Evolutionary conservation across 2,113 vertebrate genomes (phyloP), one percentile per base, ranked within the genome.

Genomic region (Serranochromis macrocephalus): DNA sequence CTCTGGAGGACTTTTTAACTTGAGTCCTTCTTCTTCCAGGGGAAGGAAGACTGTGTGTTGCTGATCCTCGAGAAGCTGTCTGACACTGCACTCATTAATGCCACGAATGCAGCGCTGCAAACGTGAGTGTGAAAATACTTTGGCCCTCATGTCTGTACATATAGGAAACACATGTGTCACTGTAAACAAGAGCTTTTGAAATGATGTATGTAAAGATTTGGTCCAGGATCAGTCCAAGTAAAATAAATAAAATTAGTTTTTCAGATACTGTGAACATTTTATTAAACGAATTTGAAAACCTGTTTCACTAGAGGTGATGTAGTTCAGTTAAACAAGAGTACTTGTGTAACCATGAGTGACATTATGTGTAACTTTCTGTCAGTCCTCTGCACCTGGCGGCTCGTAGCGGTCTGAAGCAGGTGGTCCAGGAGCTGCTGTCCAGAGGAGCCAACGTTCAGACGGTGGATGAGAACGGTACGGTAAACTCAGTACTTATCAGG

Each of bases 341-440:
- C 40, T 29, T 47, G 14, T 24, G 14, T 47, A 73, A 75, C 21
- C 40, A 29, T 7, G 9, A 47, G 9, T 75, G 4, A n/a, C 11
- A 9, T 51, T 26, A 40, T 19, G 9, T 63, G 12, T 45, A 68
- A 57, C 38, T 36, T 54, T 80, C 12, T 16, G 2, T 54, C 93
- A 99, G 98, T 85, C 98, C 98, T 83, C 97, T 99, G 63, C 98
- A 99, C 73, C 95, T 99, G 91, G 98, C 99, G 82, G 97, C 97
- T 12, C 97, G 96, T 19, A 98, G 97, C 2, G 98, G 98, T 63
- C 96, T 99, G 84, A 99, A 99, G 96, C 95, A 95, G 91, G 97
- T 97, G 2, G 98, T 99, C 73, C 97, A 98, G 95, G 97, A 98
- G 92, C 88, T 99, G 91, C 94, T 99, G 91, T 97, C 97, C 88